These are phyloP conservation scores for Loripinus fragilis DNA, from an alignment of 2,888 invertebrate species.

Conservation along the genomic window DNA sequence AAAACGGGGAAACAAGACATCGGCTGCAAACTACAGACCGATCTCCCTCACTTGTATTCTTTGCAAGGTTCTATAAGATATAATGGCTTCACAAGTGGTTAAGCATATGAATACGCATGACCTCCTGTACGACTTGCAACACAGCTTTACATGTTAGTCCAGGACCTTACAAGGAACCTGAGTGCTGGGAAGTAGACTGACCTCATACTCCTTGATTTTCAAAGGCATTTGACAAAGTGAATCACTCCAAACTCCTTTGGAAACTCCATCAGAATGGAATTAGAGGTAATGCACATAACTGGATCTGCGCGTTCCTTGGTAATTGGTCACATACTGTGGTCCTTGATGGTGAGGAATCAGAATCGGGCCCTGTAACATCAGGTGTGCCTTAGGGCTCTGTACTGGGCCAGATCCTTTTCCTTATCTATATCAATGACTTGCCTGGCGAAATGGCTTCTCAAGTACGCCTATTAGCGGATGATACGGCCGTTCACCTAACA, in stretches of 20 bases:
- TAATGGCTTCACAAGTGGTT: neutral
- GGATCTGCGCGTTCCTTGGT: too few species aligned
- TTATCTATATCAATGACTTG: neutral
- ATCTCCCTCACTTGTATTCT: too few species aligned
- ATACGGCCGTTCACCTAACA: neutral
- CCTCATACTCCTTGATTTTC: too few species aligned
- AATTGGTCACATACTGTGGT: too few species aligned
- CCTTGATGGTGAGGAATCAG: neutral
- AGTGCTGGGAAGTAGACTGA: too few species aligned
- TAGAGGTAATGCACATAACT: too few species aligned
- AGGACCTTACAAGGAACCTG: neutral
- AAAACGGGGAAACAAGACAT: too few species aligned
- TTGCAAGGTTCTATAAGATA: neutral
- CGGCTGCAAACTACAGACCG: too few species aligned
- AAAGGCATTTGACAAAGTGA: too few species aligned
- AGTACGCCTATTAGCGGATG: neutral
- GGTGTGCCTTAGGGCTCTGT: conserved; percentile 6
- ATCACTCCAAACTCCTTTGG: too few species aligned
- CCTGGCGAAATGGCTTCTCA: neutral
- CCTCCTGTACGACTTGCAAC: neutral
- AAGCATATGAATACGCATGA: neutral
- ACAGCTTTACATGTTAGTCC: neutral
- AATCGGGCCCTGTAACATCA: neutral
- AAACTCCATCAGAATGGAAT: too few species aligned
- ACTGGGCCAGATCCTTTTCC: neutral